Evolutionary conservation across 2,113 vertebrate genomes (phyloP).

Genomic region (Archocentrus centrarchus): DNA sequence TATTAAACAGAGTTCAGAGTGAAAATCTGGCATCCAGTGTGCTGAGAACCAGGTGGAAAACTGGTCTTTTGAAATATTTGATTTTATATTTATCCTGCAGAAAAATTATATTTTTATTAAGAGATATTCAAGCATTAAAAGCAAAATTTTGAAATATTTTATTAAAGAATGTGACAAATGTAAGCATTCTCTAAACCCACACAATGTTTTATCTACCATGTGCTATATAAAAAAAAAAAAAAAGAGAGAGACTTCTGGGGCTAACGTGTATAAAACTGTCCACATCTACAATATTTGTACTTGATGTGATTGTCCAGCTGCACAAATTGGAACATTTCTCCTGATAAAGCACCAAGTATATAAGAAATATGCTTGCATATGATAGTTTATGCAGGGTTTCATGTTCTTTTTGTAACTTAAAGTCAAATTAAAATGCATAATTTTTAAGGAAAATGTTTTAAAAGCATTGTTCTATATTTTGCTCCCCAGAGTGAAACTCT

Average conservation of each 20-base stretch:
- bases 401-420: neutral
- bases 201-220: neutral
- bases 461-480: neutral
- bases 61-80: neutral
- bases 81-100: neutral
- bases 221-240: neutral
- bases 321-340: neutral
- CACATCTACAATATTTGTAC: neutral
- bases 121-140: neutral
- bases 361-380: neutral
- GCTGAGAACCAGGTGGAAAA: neutral
- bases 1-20: neutral
- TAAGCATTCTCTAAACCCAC: neutral
- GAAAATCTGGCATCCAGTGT: neutral
- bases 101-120: conserved; percentile 14
- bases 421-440: neutral
- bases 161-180: neutral
- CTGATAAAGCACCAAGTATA: neutral
- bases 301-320: neutral
- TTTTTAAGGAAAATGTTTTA: neutral
- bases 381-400: neutral
- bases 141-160: neutral
- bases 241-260: neutral
- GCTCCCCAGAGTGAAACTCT: neutral
- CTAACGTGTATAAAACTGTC: neutral